Evolutionary conservation across 1,140 invertebrate species (phyloP), one percentile per base, ranked within the genome.

Genomic region (Agraylea sexmaculata): DNA sequence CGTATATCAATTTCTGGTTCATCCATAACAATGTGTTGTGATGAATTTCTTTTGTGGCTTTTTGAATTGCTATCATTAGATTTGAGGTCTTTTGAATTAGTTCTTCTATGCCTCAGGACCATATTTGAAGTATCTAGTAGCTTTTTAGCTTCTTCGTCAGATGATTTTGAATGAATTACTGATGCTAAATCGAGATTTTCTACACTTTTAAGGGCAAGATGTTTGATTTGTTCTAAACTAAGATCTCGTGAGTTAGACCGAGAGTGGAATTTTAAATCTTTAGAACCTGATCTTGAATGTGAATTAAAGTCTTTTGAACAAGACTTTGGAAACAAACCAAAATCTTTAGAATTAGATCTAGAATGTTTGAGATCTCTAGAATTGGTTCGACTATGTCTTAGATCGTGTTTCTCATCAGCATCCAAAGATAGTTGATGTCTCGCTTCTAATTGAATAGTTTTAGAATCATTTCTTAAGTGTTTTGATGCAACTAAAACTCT

Each of bases 381-480:
- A 42, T 61, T 56, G 17, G 62, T 63, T 10, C 63, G 52, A 5
- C 61, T 58, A 49, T 65, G 63, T 16, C 40, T 43, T 39, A 49
- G 22, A 36, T 49, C 50, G 17, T 55, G 39, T 40, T 57, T 53
- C 29, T 56, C 55, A 33, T 49, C 38, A 47, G 60, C 59, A 20
- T 62, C 61, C 5, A 53, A 43, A 39, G 60, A 58, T 40, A 60
- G 56, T 37, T 61, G 59, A 36, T 56, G 56, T 53, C 69, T 59
- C 44, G 67, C 61, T 51, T 74, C 71, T 43, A 72, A 53, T 40
- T 73, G 70, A 50, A 74, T 69, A 12, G 69, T 71, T 46, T 71
- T 70, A 16, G 70, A 73, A 57, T 73, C 68, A 56, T 72, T 71
- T 37, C 71, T 62, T 8, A 70, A 60, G 48, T 74, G 70, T 0